Base-by-base conservation (phyloP, 1,140 invertebrate species). In the Habropoda laboriosa region DNA sequence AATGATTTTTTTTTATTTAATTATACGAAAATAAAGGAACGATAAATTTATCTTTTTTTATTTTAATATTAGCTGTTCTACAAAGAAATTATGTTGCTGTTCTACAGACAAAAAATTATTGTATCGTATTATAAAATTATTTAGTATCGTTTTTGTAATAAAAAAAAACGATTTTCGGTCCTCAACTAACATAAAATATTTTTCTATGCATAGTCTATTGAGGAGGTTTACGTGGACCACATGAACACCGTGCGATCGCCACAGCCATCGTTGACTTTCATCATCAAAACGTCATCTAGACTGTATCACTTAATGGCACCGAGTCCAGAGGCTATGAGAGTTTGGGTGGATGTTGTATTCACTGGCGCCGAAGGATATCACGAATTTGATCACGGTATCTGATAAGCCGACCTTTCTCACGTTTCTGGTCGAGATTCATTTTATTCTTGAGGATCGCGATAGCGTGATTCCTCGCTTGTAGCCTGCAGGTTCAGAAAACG, bases 341-440 rank as follows among this genome's bases (percentile, higher is more conserved):
- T 99, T 82, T 99, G 98, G 98, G 97, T 99, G 35, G 98, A 99
- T 93, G 98, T 99, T 16, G 96, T 99, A 72, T 97, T 97, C 89
- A 97, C 97, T 12, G 97, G 97, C 55, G 97, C 97, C 35, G 97
- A 97, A 92, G 97, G 96, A n/a, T 97, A 97, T 90, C 95, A 95
- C 83, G 95, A 96, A 89, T 96, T 96, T 79, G 94, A 95, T 86
- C 93, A 94, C 78, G 93, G 93, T 32, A 81, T 91, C 64, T 92
- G 88, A 92, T 84, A 68, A 49, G 32, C 57, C 21, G n/a, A 13
- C 10, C 27, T 0, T 47, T 73, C 18, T 35, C 40, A 55, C 47
- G 47, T 53, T 61, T 64, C 47, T 58, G 40, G 35, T 73, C 58
- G n/a, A 73, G 68, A 73, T 55, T 58, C 61, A 4, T 67, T 40